Evolutionary conservation across 2,113 vertebrate species (phyloP).

Genomic region (Cinclus cinclus): DNA sequence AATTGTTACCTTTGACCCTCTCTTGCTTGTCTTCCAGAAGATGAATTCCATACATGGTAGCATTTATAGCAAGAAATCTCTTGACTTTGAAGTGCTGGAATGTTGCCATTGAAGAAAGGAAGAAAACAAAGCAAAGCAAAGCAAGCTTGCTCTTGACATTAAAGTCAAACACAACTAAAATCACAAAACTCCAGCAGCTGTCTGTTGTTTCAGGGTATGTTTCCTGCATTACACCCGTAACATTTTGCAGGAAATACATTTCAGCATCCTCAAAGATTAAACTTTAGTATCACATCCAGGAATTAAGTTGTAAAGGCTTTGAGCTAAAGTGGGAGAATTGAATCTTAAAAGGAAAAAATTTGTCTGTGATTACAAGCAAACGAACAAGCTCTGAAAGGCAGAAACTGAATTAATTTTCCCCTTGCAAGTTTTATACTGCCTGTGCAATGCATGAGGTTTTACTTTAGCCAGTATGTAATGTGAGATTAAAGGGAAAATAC

Average conservation of each 20-base stretch:
- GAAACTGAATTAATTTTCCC: slow-evolving; percentile 6
- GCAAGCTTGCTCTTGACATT: background rate
- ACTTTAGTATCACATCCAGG: background rate
- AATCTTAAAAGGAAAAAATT: slow-evolving; percentile 9
- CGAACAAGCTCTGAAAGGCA: background rate
- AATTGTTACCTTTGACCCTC: background rate
- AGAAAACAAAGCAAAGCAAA: background rate
- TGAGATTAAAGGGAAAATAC: background rate
- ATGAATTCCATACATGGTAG: background rate
- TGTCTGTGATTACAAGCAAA: background rate
- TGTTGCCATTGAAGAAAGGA: background rate
- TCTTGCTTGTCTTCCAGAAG: background rate
- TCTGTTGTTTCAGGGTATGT: background rate
- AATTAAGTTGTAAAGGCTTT: slow-evolving; percentile 5
- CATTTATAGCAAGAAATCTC: background rate
- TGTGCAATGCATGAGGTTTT: background rate
- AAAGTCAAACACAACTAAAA: background rate
- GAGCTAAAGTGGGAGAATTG: background rate
- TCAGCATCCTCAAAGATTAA: slow-evolving; percentile 8
- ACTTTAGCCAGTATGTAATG: background rate
- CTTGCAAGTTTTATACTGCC: background rate
- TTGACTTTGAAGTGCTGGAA: background rate
- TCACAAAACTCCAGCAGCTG: background rate
- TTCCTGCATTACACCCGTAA: background rate
- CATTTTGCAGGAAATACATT: background rate